Evolutionary conservation across 1,140 invertebrate genomes (phyloP).

Genomic region (Tetranychus cinnabarinus): DNA sequence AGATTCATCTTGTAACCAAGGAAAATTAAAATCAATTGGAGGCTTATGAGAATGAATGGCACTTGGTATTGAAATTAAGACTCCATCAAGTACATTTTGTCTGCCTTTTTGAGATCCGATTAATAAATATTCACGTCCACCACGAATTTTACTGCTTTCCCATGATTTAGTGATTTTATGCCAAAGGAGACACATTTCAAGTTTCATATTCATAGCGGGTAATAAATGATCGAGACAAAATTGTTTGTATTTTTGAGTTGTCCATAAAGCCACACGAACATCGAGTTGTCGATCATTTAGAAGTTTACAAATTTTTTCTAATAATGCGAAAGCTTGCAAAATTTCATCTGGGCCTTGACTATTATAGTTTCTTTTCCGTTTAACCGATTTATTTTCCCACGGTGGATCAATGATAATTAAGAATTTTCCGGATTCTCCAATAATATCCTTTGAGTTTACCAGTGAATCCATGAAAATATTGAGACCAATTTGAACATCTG

Average conservation of each 20-base stretch:
- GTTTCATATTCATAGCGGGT: neutral
- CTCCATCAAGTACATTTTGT: neutral
- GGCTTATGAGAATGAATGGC: conserved; percentile 8
- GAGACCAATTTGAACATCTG: neutral
- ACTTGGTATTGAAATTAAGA: conserved; percentile 5
- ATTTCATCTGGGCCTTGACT: neutral
- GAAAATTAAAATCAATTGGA: neutral
- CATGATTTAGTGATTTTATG: conserved; percentile 7
- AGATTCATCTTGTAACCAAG: neutral
- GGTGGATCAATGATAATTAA: conserved; percentile 5
- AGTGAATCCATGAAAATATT: neutral
- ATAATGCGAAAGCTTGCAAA: neutral
- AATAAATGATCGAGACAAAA: conserved; percentile 6
- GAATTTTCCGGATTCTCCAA: neutral
- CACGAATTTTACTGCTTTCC: conserved; percentile 4
- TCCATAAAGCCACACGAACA: neutral
- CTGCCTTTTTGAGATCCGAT: neutral
- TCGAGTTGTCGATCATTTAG: neutral
- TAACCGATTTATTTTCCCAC: conserved; percentile 7
- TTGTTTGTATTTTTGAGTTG: neutral
- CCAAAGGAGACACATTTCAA: neutral
- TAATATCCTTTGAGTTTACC: neutral
- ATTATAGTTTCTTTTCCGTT: conserved; percentile 5
- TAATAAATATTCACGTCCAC: conserved; percentile 7
- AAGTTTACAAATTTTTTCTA: neutral